These are phyloP conservation scores for Phymorhynchus buccinoides DNA, from an alignment of 1,140 invertebrate species.

Conservation along the genomic window DNA sequence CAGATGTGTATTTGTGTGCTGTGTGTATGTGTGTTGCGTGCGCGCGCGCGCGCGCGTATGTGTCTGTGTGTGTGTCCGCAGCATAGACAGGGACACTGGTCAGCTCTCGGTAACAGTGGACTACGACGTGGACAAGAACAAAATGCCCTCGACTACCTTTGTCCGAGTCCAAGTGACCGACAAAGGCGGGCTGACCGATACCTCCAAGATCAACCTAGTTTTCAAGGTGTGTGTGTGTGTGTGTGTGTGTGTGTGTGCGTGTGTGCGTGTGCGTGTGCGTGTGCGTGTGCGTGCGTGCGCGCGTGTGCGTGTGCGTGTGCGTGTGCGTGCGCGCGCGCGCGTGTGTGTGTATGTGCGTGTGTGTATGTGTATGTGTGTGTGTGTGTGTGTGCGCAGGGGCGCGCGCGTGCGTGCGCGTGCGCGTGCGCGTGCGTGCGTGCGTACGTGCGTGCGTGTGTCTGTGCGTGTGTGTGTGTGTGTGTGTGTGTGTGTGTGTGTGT, in stretches of 20 bases:
- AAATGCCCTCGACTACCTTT: conserved; percentile 39
- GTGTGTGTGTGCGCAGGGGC: background rate
- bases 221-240: background rate
- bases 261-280: too few species aligned
- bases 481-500: conserved; percentile 1
- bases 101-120: conserved; percentile 40
- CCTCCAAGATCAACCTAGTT: conserved; percentile 5
- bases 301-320: too few species aligned
- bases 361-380: background rate
- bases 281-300: too few species aligned
- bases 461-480: conserved; percentile 3
- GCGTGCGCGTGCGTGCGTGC: background rate
- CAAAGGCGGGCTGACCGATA: conserved; percentile 12
- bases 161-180: conserved; percentile 31
- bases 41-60: background rate
- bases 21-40: background rate
- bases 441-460: background rate
- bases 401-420: background rate
- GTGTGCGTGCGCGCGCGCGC: background rate
- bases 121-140: conserved; percentile 44
- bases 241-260: too few species aligned
- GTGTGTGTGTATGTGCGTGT: background rate
- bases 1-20: background rate
- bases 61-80: conserved; percentile 20
- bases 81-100: conserved; percentile 40